A percentile compares a stretch with the other conserved stretches of the same genome.
Evolutionary conservation across 2,797 vertebrate genomes (phyloP).

Genomic region (Poeciliopsis infans): DNA sequence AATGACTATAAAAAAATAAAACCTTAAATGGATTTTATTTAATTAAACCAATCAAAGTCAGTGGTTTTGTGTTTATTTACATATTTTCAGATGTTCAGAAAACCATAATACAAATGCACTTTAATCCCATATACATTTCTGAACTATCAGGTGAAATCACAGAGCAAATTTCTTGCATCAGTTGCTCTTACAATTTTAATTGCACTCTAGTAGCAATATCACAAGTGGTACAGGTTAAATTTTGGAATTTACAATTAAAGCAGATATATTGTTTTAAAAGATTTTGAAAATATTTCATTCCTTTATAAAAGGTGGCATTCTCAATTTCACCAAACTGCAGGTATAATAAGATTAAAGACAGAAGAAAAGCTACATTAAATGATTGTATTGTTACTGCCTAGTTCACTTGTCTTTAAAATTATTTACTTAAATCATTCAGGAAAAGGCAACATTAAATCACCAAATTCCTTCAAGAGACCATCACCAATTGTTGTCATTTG

Average conservation of each 20-base stretch:
- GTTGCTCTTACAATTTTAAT: slow-evolving; percentile 14
- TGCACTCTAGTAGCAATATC: slow-evolving; percentile 12
- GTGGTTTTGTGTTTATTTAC: not conserved
- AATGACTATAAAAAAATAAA: not conserved
- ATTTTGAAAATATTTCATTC: not conserved
- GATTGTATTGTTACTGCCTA: not conserved
- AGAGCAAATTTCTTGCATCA: not conserved
- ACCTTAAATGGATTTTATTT: not conserved
- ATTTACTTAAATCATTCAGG: not conserved
- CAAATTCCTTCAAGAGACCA: not conserved
- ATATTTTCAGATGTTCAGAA: slow-evolving; percentile 16
- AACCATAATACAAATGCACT: not conserved
- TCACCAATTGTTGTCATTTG: not conserved
- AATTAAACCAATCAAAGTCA: not conserved
- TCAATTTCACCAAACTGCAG: not conserved
- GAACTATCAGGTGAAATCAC: slow-evolving; percentile 5
- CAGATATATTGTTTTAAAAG: not conserved
- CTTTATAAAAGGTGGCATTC: not conserved
- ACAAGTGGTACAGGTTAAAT: slow-evolving; percentile 19
- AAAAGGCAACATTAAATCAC: not conserved
- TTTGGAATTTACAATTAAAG: not conserved
- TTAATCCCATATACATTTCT: slow-evolving; percentile 8
- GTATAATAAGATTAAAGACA: not conserved
- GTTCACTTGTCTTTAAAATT: not conserved
- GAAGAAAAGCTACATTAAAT: not conserved